Conservation (phyloP, 2,888 invertebrate species). For the Chouioia cunea region DNA sequence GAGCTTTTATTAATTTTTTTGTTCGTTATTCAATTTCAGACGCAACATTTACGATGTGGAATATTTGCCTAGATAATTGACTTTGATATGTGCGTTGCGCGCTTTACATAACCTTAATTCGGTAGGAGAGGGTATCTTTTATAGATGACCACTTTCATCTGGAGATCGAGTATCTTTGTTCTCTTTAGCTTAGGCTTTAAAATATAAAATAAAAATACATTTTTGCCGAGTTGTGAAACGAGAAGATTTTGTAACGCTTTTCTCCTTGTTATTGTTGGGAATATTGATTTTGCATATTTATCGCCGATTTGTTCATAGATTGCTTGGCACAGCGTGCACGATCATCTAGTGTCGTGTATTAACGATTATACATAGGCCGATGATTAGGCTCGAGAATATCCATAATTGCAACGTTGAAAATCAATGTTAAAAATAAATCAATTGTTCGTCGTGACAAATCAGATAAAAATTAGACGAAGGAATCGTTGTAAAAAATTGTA, state of each 20-base stretch:
- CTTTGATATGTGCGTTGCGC: slow-evolving; percentile 16
- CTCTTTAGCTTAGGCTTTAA: slow-evolving; percentile 33
- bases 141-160: slow-evolving; percentile 14
- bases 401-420: slow-evolving; percentile 14
- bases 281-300: too few relatives aligned
- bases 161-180: slow-evolving; percentile 39
- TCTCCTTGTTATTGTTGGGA: too few relatives aligned
- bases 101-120: slow-evolving; percentile 47
- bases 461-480: too few relatives aligned
- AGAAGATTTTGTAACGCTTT: too few relatives aligned
- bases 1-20: slow-evolving; percentile 19
- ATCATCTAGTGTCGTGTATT: too few relatives aligned
- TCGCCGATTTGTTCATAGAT: too few relatives aligned
- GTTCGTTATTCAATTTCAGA: not conserved
- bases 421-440: slow-evolving; percentile 5
- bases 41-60: not conserved
- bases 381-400: slow-evolving; percentile 7
- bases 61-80: slow-evolving; percentile 33
- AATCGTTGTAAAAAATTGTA: slow-evolving; percentile 1
- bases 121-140: slow-evolving; percentile 36
- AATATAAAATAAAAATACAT: slow-evolving; percentile 35
- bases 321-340: too few relatives aligned
- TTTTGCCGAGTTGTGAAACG: too few relatives aligned
- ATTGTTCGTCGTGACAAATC: slow-evolving; percentile 2
- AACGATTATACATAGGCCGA: not conserved